Evolutionary conservation across 1,140 invertebrate genomes (phyloP).

Genomic region (Drosophila ohnishii): DNA sequence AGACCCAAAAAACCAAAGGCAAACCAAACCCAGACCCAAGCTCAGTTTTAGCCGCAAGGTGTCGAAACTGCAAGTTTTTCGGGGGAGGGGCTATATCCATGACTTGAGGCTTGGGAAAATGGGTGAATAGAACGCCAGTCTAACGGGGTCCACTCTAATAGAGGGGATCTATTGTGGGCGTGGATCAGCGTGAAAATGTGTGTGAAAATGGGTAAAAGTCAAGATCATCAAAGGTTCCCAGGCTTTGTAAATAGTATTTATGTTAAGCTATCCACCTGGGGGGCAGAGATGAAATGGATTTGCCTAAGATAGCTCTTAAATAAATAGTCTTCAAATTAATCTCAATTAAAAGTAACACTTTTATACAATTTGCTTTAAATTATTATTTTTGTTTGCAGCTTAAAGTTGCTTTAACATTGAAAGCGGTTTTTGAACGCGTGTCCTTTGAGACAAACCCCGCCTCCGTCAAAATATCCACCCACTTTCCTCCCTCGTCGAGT

Average conservation of each 20-base stretch:
- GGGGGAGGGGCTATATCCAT: conserved; percentile 1
- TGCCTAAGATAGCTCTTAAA: too few species aligned
- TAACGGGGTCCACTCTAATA: conserved; percentile 42
- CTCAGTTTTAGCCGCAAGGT: conserved; percentile 62
- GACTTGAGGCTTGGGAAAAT: conserved; percentile 26
- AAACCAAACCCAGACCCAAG: conserved; percentile 3
- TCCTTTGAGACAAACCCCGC: conserved; percentile 28
- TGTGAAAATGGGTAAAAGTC: conserved; percentile 23
- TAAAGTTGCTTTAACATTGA: not conserved
- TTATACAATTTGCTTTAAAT: not conserved
- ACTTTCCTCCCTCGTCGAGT: conserved; percentile 15
- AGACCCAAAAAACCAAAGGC: conserved; percentile 9
- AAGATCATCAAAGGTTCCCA: conserved; percentile 23
- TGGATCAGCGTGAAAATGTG: conserved; percentile 36
- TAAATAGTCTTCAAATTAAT: not conserved
- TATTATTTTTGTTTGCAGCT: not conserved
- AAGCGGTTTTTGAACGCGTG: conserved; percentile 20
- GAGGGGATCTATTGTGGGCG: conserved; percentile 17
- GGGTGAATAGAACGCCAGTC: conserved; percentile 17
- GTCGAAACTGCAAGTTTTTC: conserved; percentile 72
- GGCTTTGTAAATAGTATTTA: conserved; percentile 6
- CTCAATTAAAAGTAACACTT: not conserved
- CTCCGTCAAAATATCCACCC: conserved; percentile 13
- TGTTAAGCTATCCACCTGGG: conserved; percentile 1
- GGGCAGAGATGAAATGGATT: conserved; percentile 9